Conservation (phyloP, 2,797 vertebrate genomes). For the Anguilla marmorata region DNA sequence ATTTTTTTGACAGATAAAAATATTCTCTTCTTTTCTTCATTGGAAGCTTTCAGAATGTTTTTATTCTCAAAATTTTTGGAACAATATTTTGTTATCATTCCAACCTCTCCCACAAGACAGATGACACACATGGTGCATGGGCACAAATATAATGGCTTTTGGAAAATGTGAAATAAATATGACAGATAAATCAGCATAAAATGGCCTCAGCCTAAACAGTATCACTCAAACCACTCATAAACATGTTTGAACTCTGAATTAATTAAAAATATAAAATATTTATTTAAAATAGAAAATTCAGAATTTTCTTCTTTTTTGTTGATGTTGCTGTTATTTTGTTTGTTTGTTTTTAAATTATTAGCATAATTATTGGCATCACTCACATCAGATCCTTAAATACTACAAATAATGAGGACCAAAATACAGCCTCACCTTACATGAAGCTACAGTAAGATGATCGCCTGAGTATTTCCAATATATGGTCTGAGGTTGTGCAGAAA, state of each 20-base stretch:
- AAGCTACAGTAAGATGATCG: not conserved
- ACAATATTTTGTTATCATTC: slow-evolving; percentile 15
- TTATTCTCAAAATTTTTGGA: slow-evolving; percentile 2
- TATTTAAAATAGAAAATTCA: not conserved
- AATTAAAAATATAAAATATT: not conserved
- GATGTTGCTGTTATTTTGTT: no score
- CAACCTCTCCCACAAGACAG: slow-evolving; percentile 28
- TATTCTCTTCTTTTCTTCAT: not conserved
- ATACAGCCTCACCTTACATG: not conserved
- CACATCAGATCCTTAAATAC: not conserved
- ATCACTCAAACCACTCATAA: not conserved
- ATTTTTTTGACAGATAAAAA: not conserved
- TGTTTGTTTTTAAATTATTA: not conserved
- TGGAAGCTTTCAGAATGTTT: not conserved
- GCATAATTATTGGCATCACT: not conserved
- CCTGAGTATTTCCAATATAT: not conserved
- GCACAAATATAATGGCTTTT: slow-evolving; percentile 27
- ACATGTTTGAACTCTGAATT: not conserved
- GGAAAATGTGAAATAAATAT: slow-evolving; percentile 6
- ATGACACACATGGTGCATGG: slow-evolving; percentile 20
- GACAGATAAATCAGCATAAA: not conserved
- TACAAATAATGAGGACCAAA: not conserved
- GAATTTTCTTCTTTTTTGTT: not conserved
- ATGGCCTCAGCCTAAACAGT: not conserved
- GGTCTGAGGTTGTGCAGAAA: not conserved